Percentiles rank a stretch among this genome's conserved stretches.
These are phyloP conservation scores for Carollia perspicillata DNA, from an alignment of 2,113 vertebrate genomes.

Conservation along the genomic window DNA sequence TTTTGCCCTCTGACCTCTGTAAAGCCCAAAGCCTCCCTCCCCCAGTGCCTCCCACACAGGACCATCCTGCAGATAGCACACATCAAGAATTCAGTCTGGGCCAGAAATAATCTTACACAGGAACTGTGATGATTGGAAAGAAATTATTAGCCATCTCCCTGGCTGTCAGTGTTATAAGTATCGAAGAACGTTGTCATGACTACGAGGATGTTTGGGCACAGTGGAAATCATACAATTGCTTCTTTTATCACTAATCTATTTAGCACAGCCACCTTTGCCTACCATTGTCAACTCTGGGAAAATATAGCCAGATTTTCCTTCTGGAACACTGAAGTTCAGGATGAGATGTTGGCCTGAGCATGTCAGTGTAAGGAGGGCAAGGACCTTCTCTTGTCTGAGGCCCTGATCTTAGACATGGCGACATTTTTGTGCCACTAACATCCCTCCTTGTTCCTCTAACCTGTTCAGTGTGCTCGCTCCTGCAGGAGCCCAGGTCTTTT, in stretches of 20 bases:
- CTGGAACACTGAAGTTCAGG: neutral
- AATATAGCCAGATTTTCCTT: neutral
- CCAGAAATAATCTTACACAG: neutral
- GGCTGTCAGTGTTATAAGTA: neutral
- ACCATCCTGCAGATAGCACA: neutral
- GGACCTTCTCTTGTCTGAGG: neutral
- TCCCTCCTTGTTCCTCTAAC: neutral
- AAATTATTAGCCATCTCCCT: slow-evolving; percentile 46
- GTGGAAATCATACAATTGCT: slow-evolving; percentile 32
- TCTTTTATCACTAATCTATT: slow-evolving; percentile 49
- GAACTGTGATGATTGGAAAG: neutral
- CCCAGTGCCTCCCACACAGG: neutral
- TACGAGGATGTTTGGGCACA: slow-evolving; percentile 24
- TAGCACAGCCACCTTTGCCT: neutral
- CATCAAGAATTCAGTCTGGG: neutral
- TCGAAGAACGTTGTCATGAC: slow-evolving; percentile 58
- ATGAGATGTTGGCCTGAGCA: neutral
- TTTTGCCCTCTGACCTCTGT: neutral
- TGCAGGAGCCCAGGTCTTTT: neutral
- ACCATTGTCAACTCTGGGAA: neutral
- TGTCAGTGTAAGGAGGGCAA: neutral
- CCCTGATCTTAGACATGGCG: neutral
- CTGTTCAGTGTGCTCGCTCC: neutral
- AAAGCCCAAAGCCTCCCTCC: neutral
- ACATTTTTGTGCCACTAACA: neutral